A percentile compares a stretch with the other conserved stretches of the same genome.
These are phyloP conservation scores for Zaprionus ornatus DNA, from an alignment of 1,140 invertebrate species.

Conservation along the genomic window DNA sequence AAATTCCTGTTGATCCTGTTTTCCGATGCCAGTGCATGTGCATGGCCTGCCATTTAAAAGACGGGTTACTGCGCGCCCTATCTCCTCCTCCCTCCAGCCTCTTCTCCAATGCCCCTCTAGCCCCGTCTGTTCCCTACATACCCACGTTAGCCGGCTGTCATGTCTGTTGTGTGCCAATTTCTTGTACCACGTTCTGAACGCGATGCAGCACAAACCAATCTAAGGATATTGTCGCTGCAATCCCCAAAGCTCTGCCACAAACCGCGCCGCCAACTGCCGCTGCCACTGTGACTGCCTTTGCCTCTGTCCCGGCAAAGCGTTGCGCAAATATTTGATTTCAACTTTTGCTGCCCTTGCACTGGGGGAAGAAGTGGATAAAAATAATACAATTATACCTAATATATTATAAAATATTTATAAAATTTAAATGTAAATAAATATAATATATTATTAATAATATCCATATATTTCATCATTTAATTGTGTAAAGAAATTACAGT, in stretches of 20 bases:
- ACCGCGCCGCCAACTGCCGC: conserved; percentile 5
- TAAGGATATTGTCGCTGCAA: conserved; percentile 72
- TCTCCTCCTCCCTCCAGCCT: background rate
- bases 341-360: conserved; percentile 47
- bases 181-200: conserved; percentile 57
- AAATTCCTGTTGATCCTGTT: conserved; percentile 83
- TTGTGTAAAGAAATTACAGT: too few species aligned
- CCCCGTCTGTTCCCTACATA: background rate
- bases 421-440: background rate
- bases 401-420: background rate
- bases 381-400: too few species aligned
- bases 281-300: background rate
- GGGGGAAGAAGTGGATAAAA: background rate
- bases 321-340: conserved; percentile 76
- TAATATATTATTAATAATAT: too few species aligned
- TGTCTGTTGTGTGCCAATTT: conserved; percentile 73
- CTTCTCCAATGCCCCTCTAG: background rate
- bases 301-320: conserved; percentile 26
- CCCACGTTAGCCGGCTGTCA: conserved; percentile 46
- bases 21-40: conserved; percentile 74
- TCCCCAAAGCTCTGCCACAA: conserved; percentile 40
- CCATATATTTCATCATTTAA: too few species aligned
- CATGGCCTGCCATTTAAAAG: conserved; percentile 67
- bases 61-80: conserved; percentile 28
- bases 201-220: conserved; percentile 73